phyloP scores from a whole-genome alignment of 2,888 invertebrate genomes.

The Myopa testacea region DNA sequence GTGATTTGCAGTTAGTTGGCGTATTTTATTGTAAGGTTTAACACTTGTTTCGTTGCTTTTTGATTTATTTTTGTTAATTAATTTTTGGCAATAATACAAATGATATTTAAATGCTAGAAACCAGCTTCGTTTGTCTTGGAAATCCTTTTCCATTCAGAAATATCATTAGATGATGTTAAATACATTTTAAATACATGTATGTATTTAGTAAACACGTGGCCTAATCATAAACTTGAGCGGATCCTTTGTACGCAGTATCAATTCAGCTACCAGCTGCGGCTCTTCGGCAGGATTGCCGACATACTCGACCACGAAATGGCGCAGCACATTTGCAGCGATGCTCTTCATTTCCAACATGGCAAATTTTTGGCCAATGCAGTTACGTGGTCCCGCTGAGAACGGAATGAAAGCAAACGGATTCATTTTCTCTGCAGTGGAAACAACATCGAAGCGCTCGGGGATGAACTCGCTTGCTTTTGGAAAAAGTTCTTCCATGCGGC shows the following conservation, averaged over 20 bases:
- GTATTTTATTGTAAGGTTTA: background rate
- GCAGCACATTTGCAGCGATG: conserved; percentile 61
- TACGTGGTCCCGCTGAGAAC: conserved; percentile 67
- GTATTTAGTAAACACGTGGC: conserved; percentile 52
- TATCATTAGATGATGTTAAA: background rate
- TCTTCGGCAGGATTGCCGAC: conserved; percentile 54
- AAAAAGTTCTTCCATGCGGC: conserved; percentile 60
- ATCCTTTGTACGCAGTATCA: conserved; percentile 65
- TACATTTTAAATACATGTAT: background rate
- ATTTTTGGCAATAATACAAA: conserved; percentile 12
- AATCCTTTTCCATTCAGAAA: no score
- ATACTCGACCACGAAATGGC: conserved; percentile 61
- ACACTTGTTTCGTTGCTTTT: background rate
- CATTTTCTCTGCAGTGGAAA: conserved; percentile 58
- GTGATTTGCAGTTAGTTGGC: background rate
- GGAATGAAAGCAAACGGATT: conserved; percentile 67
- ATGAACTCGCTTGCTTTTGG: conserved; percentile 61
- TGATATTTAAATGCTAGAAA: no score
- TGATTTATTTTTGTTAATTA: conserved; percentile 3
- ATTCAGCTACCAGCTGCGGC: conserved; percentile 61
- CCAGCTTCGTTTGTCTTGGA: background rate
- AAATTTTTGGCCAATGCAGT: conserved; percentile 68
- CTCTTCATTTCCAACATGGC: conserved; percentile 67
- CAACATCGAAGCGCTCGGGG: conserved; percentile 66
- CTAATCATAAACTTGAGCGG: conserved; percentile 62